Evolutionary conservation across 1,140 invertebrate species (phyloP).

Genomic region (Zeugodacus cucurbitae): DNA sequence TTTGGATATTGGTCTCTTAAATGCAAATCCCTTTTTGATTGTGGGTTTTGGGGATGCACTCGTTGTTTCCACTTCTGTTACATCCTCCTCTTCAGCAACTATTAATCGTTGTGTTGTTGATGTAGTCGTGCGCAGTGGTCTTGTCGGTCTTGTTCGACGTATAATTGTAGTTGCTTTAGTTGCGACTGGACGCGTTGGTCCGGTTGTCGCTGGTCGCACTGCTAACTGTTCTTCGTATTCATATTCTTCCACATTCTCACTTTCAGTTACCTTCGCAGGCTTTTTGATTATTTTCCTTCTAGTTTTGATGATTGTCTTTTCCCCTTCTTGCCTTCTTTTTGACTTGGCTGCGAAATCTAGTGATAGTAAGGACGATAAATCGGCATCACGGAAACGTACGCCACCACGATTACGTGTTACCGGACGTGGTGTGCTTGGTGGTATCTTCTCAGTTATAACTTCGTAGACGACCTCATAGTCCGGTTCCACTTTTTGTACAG

Average conservation of each 20-base stretch:
- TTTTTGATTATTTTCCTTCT: constrained; percentile 54
- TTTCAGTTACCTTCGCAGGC: constrained; percentile 53
- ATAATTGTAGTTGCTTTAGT: constrained; percentile 37
- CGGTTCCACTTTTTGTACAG: constrained; percentile 51
- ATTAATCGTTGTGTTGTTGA: background rate
- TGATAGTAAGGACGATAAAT: constrained; percentile 59
- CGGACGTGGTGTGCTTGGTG: constrained; percentile 47
- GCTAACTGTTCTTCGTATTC: constrained; percentile 48
- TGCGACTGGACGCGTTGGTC: constrained; percentile 8
- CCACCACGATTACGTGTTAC: constrained; percentile 56
- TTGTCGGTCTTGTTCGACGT: constrained; percentile 46
- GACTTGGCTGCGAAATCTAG: constrained; percentile 51
- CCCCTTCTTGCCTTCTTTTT: constrained; percentile 43
- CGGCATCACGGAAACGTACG: constrained; percentile 54
- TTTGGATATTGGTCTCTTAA: constrained; percentile 26
- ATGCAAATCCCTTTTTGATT: background rate
- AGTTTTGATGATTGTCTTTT: constrained; percentile 47
- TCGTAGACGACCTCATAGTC: constrained; percentile 59
- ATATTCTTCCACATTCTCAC: constrained; percentile 53
- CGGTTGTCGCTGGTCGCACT: constrained; percentile 18
- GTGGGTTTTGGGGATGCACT: background rate
- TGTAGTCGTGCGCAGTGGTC: constrained; percentile 40
- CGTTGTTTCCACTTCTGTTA: background rate
- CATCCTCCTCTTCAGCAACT: background rate
- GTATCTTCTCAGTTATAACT: constrained; percentile 47